These are phyloP conservation scores for Agriotes lineatus DNA, from an alignment of 2,888 invertebrate species.

Conservation along the genomic window DNA sequence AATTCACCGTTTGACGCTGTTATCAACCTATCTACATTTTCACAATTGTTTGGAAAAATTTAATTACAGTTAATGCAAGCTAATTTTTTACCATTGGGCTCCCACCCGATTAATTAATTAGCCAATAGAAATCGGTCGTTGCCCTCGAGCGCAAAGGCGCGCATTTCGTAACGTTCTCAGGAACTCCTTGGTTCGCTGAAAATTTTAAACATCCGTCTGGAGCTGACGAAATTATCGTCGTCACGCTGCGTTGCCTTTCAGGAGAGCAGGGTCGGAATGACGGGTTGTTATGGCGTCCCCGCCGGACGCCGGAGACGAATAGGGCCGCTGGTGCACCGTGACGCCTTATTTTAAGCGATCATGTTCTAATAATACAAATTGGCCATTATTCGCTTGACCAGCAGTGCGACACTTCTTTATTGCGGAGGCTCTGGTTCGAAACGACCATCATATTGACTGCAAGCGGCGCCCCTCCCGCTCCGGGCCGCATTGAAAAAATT, in stretches of 20 bases:
- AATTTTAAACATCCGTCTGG: not conserved
- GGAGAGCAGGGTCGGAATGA: constrained; percentile 1
- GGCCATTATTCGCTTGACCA: constrained; percentile 43
- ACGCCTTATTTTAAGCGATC: constrained; percentile 43
- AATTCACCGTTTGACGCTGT: too few species aligned
- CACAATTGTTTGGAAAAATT: too few species aligned
- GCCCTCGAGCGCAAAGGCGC: not conserved
- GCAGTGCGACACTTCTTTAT: constrained; percentile 41
- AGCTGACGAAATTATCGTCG: constrained; percentile 2
- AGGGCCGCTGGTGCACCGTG: constrained; percentile 28
- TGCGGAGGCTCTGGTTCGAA: constrained; percentile 33
- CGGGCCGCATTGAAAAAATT: not conserved
- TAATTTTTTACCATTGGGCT: too few species aligned
- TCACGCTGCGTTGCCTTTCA: constrained; percentile 7
- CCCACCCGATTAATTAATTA: too few species aligned
- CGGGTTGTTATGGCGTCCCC: constrained; percentile 4
- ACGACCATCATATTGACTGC: constrained; percentile 36
- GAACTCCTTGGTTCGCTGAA: not conserved
- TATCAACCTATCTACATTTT: too few species aligned
- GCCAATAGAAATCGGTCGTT: not conserved
- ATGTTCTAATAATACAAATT: constrained; percentile 44
- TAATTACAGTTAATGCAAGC: too few species aligned
- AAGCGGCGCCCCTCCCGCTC: not conserved
- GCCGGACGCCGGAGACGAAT: constrained; percentile 21
- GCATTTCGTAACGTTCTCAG: not conserved